phyloP scores from a whole-genome alignment of 2,888 invertebrate genomes.

The Tortricodes alternella region DNA sequence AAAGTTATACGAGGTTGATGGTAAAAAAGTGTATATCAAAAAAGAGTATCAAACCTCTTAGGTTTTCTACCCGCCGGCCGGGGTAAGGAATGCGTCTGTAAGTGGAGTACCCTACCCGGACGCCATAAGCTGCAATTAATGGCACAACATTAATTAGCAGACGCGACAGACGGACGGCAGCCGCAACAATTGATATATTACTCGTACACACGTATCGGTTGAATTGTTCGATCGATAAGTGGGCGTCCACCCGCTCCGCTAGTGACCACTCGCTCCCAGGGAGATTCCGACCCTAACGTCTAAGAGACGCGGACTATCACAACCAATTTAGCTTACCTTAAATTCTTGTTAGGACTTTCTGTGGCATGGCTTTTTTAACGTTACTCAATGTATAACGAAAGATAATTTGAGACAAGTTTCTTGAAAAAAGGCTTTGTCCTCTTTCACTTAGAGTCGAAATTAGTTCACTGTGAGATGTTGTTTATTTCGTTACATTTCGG shows the following conservation, averaged over 20 bases:
- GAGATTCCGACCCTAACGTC: constrained; percentile 13
- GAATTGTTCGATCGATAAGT: constrained; percentile 74
- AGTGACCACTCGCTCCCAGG: constrained; percentile 16
- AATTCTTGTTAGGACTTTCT: constrained; percentile 9
- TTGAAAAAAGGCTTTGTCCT: constrained; percentile 4
- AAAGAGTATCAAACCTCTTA: background rate
- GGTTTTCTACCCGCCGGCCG: background rate
- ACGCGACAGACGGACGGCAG: constrained; percentile 49
- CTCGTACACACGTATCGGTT: constrained; percentile 65
- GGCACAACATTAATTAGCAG: constrained; percentile 36
- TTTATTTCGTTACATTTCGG: constrained; percentile 36
- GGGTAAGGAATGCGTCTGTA: constrained; percentile 4
- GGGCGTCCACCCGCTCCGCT: constrained; percentile 51
- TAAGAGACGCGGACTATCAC: background rate
- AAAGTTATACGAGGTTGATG: background rate
- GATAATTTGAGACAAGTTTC: background rate
- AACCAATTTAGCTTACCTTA: constrained; percentile 7
- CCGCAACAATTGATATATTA: constrained; percentile 62
- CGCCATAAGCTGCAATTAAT: constrained; percentile 30
- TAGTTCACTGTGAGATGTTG: background rate
- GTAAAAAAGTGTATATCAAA: background rate
- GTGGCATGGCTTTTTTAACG: constrained; percentile 4
- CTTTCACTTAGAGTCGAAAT: background rate
- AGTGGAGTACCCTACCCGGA: constrained; percentile 6
- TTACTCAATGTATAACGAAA: constrained; percentile 7